phyloP scores from a whole-genome alignment of 2,888 invertebrate species.

The Lepidochrysops patricia region DNA sequence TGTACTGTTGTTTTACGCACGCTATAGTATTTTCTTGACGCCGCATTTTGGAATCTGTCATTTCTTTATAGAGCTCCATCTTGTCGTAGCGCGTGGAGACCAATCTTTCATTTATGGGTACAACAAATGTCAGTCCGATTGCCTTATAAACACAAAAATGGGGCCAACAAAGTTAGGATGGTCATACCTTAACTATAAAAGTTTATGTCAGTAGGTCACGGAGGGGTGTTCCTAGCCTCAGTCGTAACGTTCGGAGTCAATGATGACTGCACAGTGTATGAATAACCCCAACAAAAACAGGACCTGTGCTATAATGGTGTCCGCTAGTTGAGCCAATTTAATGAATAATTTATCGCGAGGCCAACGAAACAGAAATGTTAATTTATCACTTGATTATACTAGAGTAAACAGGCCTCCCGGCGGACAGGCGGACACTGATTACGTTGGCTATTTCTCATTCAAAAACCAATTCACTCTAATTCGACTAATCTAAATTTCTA shows the following conservation, averaged over 20 bases:
- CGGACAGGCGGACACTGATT: constrained; percentile 7
- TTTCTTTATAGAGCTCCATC: no score
- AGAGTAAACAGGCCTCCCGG: constrained; percentile 24
- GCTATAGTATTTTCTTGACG: no score
- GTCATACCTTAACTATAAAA: no score
- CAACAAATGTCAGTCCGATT: no score
- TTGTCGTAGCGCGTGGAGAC: no score
- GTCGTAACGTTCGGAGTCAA: background rate
- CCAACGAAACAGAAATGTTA: constrained; percentile 25
- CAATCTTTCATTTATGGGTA: no score
- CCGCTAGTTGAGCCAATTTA: constrained; percentile 21
- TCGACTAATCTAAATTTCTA: constrained; percentile 9
- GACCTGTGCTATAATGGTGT: background rate
- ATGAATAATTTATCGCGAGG: constrained; percentile 25
- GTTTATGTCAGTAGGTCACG: no score
- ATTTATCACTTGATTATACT: constrained; percentile 27
- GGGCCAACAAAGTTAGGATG: no score
- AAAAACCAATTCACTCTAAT: constrained; percentile 8
- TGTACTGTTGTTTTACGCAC: no score
- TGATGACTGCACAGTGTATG: background rate
- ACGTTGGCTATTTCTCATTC: constrained; percentile 5
- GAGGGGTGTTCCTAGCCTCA: no score
- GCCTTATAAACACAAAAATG: no score
- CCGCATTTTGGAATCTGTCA: no score
- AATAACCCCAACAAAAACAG: background rate